Evolutionary conservation across 1,140 invertebrate genomes (phyloP).

Genomic region (Aleiodes sp.): DNA sequence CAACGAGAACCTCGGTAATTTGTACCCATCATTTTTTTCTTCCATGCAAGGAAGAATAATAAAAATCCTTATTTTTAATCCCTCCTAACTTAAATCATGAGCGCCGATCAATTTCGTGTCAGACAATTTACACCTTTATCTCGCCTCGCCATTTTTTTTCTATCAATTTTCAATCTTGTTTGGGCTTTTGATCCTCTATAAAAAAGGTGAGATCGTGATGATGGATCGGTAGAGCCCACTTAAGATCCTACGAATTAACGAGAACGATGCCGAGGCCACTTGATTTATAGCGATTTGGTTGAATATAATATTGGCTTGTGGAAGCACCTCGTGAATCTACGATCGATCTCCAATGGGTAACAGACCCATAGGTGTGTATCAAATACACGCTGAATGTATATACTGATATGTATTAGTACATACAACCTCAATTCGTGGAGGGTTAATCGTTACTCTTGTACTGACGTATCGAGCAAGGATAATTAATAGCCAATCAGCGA

Average conservation of each 20-base stretch:
- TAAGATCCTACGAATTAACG: conserved; percentile 33
- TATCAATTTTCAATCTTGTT: neutral
- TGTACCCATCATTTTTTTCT: too few species aligned
- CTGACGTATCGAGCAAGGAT: conserved; percentile 36
- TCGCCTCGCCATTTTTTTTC: neutral
- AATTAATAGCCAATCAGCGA: conserved; percentile 43
- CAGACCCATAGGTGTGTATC: conserved; percentile 10
- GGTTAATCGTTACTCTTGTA: conserved; percentile 39
- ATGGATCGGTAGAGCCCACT: conserved; percentile 14
- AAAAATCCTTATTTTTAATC: too few species aligned
- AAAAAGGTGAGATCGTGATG: conserved; percentile 24
- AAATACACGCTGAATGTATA: neutral
- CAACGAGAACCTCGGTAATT: too few species aligned
- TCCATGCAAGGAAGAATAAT: too few species aligned
- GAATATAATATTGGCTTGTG: conserved; percentile 9
- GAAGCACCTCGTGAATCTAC: conserved; percentile 23
- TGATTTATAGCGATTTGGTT: conserved; percentile 2
- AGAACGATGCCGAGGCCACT: conserved; percentile 18
- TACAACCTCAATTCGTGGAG: conserved; percentile 24
- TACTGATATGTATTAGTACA: neutral
- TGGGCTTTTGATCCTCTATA: neutral
- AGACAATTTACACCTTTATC: neutral
- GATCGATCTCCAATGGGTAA: conserved; percentile 31
- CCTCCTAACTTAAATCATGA: too few species aligned
- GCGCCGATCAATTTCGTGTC: too few species aligned